Evolutionary conservation across 2,888 invertebrate species (phyloP), one percentile per base, ranked within the genome.

Genomic region (Endotricha flammealis): DNA sequence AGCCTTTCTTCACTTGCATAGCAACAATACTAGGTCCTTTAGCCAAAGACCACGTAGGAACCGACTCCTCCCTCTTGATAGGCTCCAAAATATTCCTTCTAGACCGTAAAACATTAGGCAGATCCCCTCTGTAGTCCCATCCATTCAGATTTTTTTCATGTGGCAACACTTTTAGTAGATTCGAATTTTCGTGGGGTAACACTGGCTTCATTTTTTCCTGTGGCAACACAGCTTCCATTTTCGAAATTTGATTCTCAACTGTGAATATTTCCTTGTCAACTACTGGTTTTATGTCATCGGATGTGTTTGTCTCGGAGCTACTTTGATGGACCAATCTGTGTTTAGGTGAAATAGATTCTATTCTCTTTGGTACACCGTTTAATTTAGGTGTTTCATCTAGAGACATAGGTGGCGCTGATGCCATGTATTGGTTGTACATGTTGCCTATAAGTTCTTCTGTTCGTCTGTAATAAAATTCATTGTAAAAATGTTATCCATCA

Each of bases 381-480:
- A 68, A 36, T 58, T 68, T 72, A 2, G 78, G 71, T 1, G 66
- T 63, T 2, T 67, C 62, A 20, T 76, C 78, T 38, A 75, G 27
- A 1, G 77, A 70, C 0, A 79, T 31, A 0, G 83, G 80, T 0
- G 87, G 86, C 0, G 85, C 80, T 0, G 80, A 60, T 0, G 87
- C 85, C 67, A 88, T 75, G 53, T 88, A 88, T 43, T 88, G 87
- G 34, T 49, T 81, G 47, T 88, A 88, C 67, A 88, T 88, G 24
- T 77, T 87, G 6, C 88, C 88, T 35, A 90, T 89, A 27, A 91
- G 60, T 46, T 91, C 90, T 63, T 91, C 91, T 8, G 90, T 90
- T 12, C 90, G 75, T 55, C 90, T 87, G 65, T 16, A 64, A 70
- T 40, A 24, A 9, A 36, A 24, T 17, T 30, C 8, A n/a, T n/a